Conservation (phyloP, 1,140 invertebrate genomes). For the Drosophila cardini region DNA sequence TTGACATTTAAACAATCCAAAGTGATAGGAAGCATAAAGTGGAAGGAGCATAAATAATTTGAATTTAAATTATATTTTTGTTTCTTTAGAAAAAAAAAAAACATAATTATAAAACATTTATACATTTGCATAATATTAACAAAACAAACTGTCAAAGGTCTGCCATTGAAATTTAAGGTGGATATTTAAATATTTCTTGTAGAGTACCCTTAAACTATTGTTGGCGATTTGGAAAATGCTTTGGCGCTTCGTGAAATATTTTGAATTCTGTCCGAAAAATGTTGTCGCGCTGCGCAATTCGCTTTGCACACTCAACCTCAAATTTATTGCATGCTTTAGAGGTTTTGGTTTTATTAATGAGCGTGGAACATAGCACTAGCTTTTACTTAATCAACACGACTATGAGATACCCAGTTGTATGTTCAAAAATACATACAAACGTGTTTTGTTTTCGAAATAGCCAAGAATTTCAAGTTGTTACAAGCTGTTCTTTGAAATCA, state of each 20-base stretch:
- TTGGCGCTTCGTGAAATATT: constrained; percentile 20
- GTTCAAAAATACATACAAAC: not conserved
- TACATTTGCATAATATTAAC: not conserved
- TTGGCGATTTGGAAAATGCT: not conserved
- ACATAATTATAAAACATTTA: not conserved
- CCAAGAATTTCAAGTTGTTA: not conserved
- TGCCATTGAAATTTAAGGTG: not conserved
- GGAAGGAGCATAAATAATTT: not conserved
- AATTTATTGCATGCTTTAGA: constrained; percentile 78
- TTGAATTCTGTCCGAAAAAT: constrained; percentile 48
- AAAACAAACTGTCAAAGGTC: too few species aligned
- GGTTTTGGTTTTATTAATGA: constrained; percentile 79
- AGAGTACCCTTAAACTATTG: not conserved
- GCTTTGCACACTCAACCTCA: constrained; percentile 35
- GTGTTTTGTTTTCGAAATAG: not conserved
- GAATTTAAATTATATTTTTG: not conserved
- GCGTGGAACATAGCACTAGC: constrained; percentile 34
- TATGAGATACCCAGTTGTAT: not conserved
- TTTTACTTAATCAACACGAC: not conserved
- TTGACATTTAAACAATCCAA: not conserved
- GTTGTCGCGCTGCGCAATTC: constrained; percentile 41
- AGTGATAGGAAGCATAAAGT: not conserved
- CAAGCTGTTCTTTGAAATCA: not conserved
- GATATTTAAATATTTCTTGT: not conserved
- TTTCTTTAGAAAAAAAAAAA: not conserved